Evolutionary conservation across 2,888 invertebrate genomes (phyloP).

Genomic region (Tachina fera): DNA sequence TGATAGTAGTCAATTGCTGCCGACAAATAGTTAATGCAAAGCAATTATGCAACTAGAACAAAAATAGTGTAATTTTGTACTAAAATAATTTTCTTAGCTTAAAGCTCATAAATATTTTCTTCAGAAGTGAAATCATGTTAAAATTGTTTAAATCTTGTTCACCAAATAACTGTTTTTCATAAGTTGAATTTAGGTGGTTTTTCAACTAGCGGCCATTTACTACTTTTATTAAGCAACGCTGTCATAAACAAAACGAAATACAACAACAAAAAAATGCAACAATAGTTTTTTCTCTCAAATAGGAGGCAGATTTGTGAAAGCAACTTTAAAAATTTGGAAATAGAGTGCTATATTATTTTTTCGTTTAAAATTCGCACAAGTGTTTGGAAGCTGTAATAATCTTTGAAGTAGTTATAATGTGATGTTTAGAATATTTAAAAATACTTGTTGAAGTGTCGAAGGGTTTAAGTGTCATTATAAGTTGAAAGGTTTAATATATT

Average conservation of each 20-base stretch:
- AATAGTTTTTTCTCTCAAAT: neutral
- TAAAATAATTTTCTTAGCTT: too few relatives aligned
- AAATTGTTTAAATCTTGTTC: too few relatives aligned
- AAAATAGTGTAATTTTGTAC: too few relatives aligned
- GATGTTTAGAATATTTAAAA: neutral
- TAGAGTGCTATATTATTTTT: neutral
- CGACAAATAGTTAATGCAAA: too few relatives aligned
- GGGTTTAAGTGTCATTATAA: neutral
- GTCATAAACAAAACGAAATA: conserved; percentile 52
- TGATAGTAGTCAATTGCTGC: too few relatives aligned
- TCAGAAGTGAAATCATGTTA: too few relatives aligned
- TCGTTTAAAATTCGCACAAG: neutral
- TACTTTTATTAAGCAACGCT: conserved; percentile 38
- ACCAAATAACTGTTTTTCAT: too few relatives aligned
- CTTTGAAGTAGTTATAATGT: neutral
- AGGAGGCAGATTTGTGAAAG: neutral
- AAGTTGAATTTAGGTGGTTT: too few relatives aligned
- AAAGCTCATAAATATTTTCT: too few relatives aligned
- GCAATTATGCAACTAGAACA: too few relatives aligned
- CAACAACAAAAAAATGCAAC: conserved; percentile 5
- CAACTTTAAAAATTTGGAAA: neutral
- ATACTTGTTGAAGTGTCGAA: neutral
- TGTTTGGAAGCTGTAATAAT: neutral
- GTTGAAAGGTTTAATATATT: neutral
- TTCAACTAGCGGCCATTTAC: neutral